Percentiles rank a stretch among this genome's conserved stretches.
Conservation (phyloP, 2,888 invertebrate species). For the Colletes collaris region DNA sequence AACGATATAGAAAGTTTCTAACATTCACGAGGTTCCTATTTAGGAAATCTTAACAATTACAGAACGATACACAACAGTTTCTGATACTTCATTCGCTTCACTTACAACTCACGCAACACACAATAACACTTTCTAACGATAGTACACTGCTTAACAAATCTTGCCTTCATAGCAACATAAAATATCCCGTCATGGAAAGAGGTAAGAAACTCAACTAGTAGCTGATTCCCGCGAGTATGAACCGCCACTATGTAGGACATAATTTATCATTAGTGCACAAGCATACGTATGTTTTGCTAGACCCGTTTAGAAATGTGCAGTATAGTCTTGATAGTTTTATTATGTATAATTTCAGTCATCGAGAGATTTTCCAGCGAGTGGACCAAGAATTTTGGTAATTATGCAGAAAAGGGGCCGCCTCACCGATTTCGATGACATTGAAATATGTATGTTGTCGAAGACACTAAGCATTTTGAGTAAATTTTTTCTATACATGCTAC, state of each 20-base stretch:
- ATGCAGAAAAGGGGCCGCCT: no score
- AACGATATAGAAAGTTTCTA: not conserved
- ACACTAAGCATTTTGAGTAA: no score
- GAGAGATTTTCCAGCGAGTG: not conserved
- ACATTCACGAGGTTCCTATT: not conserved
- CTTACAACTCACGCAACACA: not conserved
- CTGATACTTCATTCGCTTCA: not conserved
- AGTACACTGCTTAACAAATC: conserved; percentile 25
- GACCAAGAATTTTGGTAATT: no score
- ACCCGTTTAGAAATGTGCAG: conserved; percentile 27
- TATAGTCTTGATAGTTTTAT: conserved; percentile 26
- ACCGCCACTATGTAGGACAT: conserved; percentile 49
- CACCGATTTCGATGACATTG: no score
- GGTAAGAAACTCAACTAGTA: conserved; percentile 52
- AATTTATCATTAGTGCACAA: conserved; percentile 54
- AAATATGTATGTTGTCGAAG: no score
- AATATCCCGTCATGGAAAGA: conserved; percentile 42
- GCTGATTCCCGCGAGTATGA: conserved; percentile 51
- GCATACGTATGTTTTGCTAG: conserved; percentile 51
- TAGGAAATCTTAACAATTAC: not conserved
- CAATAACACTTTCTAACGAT: not conserved
- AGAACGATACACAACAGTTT: no score
- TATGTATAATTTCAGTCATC: not conserved
- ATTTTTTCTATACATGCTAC: no score
- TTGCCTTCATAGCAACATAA: conserved; percentile 38